Evolutionary conservation across 2,888 invertebrate species (phyloP).

Genomic region (Brachyptera risi): DNA sequence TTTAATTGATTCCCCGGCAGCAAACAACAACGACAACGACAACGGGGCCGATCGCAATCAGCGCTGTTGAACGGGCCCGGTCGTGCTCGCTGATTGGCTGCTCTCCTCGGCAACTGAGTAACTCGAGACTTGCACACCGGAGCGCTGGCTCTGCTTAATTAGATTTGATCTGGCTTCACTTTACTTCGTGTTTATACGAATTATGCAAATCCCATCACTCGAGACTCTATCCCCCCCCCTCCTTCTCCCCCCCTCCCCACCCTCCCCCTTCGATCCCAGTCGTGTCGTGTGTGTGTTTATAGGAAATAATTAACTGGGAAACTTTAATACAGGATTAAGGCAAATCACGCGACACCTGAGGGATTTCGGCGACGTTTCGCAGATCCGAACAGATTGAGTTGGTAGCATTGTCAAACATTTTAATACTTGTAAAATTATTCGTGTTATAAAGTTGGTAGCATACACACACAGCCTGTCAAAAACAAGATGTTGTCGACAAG

Average conservation of each 20-base stretch:
- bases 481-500: too few species aligned
- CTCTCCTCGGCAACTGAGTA: slow-evolving; percentile 5
- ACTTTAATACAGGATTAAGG: slow-evolving; percentile 7
- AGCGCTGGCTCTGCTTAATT: slow-evolving; percentile 44
- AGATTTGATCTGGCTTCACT: slow-evolving; percentile 42
- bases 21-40: too few species aligned
- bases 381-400: neutral
- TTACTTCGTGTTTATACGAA: slow-evolving; percentile 43
- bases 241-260: neutral
- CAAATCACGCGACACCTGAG: too few species aligned
- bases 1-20: too few species aligned
- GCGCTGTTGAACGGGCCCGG: too few species aligned
- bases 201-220: slow-evolving; percentile 33
- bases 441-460: neutral
- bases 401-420: neutral
- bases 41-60: too few species aligned
- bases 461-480: neutral
- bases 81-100: slow-evolving; percentile 19
- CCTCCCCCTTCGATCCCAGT: neutral
- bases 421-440: slow-evolving; percentile 6
- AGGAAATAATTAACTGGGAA: slow-evolving; percentile 26
- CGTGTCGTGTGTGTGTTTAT: slow-evolving; percentile 39
- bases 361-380: too few species aligned
- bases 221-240: slow-evolving; percentile 20
- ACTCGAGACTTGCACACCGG: slow-evolving; percentile 4